These are phyloP conservation scores for Cotesia congregata DNA, from an alignment of 2,888 invertebrate species.

Conservation along the genomic window DNA sequence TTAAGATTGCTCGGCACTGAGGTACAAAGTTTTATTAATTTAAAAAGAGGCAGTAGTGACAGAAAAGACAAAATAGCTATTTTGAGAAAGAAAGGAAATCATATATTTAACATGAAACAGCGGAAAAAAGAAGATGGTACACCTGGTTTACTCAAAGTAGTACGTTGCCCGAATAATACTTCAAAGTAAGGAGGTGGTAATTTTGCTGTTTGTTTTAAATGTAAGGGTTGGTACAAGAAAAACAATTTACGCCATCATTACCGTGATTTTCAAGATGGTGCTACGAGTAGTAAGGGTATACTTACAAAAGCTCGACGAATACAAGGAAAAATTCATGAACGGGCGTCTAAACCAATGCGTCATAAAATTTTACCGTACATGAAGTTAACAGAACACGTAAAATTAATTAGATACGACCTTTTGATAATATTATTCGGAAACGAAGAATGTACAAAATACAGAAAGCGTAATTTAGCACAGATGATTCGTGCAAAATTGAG, in stretches of 20 bases:
- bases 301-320: constrained; percentile 15
- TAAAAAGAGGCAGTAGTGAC: not conserved
- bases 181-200: constrained; percentile 29
- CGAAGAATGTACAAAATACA: constrained; percentile 41
- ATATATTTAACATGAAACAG: constrained; percentile 18
- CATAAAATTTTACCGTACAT: constrained; percentile 36
- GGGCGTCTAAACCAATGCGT: constrained; percentile 33
- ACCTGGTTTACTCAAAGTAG: constrained; percentile 34
- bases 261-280: constrained; percentile 24
- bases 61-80: not conserved
- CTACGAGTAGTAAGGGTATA: constrained; percentile 3
- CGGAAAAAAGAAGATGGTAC: constrained; percentile 32
- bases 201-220: constrained; percentile 40
- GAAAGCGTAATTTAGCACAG: constrained; percentile 33
- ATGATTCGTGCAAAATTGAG: constrained; percentile 36
- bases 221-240: constrained; percentile 32
- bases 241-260: constrained; percentile 34
- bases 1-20: constrained; percentile 22
- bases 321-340: constrained; percentile 31
- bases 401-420: constrained; percentile 40
- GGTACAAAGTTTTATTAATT: not conserved
- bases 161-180: constrained; percentile 32
- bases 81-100: not conserved
- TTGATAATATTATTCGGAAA: constrained; percentile 40
- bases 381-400: constrained; percentile 22